These are phyloP conservation scores for Resseliella maxima DNA, from an alignment of 2,888 invertebrate species.

Conservation along the genomic window DNA sequence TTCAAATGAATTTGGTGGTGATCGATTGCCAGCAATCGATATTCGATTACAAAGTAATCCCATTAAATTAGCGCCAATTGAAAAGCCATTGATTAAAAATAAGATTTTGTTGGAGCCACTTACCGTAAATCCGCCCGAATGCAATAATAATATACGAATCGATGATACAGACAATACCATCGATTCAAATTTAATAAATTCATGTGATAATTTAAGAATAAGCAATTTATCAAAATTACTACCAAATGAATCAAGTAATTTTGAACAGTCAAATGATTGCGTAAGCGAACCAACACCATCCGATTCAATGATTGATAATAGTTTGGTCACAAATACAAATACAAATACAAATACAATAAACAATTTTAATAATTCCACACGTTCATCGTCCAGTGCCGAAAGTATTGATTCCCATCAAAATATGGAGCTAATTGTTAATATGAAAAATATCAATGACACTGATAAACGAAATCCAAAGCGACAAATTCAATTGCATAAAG, in stretches of 20 bases:
- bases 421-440: background rate
- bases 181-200: conserved; percentile 75
- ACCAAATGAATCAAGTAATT: background rate
- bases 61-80: conserved; percentile 59
- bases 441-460: conserved; percentile 3
- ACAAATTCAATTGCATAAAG: conserved; percentile 66
- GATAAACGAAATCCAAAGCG: conserved; percentile 64
- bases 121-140: conserved; percentile 66
- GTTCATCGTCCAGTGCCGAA: conserved; percentile 1
- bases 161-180: conserved; percentile 68
- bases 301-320: conserved; percentile 61
- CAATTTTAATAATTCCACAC: background rate
- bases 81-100: conserved; percentile 54
- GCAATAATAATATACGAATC: conserved; percentile 68
- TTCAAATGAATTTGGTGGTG: conserved; percentile 59
- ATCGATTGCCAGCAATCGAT: conserved; percentile 48
- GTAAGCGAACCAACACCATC: conserved; percentile 64
- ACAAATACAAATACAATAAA: no score
- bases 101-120: conserved; percentile 57
- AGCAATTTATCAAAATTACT: conserved; percentile 26
- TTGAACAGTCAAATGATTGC: background rate
- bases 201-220: conserved; percentile 77
- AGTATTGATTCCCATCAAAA: conserved; percentile 22
- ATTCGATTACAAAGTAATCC: conserved; percentile 58
- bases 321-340: conserved; percentile 17